phyloP scores from a whole-genome alignment of 2,113 vertebrate species.

The Miniopterus natalensis region DNA sequence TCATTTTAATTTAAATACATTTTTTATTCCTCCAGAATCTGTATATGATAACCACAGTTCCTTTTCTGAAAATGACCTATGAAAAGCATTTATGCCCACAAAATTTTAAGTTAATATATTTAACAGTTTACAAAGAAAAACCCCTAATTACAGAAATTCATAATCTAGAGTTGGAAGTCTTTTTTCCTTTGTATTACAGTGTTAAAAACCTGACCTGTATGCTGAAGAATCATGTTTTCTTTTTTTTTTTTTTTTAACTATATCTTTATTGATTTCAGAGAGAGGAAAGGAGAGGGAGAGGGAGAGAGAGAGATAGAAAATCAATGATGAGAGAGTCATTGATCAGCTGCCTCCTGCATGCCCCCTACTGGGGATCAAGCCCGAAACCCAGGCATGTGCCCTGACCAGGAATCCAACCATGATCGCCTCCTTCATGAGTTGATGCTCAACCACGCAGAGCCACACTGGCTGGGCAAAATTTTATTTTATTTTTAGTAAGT shows the following conservation, averaged over 20 bases:
- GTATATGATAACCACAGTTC: conserved; percentile 61
- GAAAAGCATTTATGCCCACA: conserved; percentile 63
- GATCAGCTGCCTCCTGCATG: no score
- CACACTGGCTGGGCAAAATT: no score
- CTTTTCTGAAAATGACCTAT: conserved; percentile 69
- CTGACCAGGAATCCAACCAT: no score
- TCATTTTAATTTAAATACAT: conserved; percentile 81
- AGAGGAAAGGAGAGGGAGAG: no score
- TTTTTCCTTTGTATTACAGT: conserved; percentile 54
- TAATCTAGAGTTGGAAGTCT: conserved; percentile 54
- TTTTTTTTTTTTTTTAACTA: no score
- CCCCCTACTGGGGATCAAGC: no score
- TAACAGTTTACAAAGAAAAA: conserved; percentile 51
- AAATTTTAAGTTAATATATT: conserved; percentile 73
- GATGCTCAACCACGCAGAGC: no score
- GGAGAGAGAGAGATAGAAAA: no score
- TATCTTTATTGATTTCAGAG: no score
- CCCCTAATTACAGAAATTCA: conserved; percentile 23
- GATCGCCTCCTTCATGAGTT: no score
- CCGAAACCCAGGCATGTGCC: no score
- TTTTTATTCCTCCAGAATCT: conserved; percentile 69
- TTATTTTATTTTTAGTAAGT: conserved; percentile 22
- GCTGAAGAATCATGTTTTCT: conserved; percentile 42
- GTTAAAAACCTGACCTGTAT: conserved; percentile 26
- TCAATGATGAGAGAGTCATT: no score